These are phyloP conservation scores for Discoglossus pictus DNA, from an alignment of 2,797 vertebrate genomes.

Conservation along the genomic window DNA sequence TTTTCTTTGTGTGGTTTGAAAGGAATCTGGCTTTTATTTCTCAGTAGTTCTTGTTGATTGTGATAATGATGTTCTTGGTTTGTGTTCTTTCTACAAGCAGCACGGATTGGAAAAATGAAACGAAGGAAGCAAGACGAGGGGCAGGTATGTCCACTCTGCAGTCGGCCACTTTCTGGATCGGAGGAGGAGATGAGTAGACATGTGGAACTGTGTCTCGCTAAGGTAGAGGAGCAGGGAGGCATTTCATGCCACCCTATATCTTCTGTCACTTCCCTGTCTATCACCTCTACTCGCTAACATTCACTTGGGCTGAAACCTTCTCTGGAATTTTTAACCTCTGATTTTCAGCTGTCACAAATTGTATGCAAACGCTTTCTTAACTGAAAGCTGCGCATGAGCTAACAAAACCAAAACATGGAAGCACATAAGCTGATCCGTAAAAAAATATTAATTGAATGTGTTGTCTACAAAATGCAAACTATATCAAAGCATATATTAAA, in stretches of 20 bases:
- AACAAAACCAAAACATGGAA: too few relatives aligned
- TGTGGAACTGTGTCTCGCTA: constrained; percentile 99
- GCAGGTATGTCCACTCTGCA: constrained; percentile 99
- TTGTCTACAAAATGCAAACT: too few relatives aligned
- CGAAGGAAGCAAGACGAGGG: constrained; percentile 98
- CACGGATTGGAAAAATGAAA: constrained; percentile 99
- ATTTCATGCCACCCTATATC: constrained; percentile 47
- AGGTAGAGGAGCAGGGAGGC: constrained; percentile 86
- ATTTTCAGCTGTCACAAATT: too few relatives aligned
- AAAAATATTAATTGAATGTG: too few relatives aligned
- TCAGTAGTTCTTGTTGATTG: too few relatives aligned
- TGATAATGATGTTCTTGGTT: neutral
- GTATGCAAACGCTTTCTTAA: too few relatives aligned
- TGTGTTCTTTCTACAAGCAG: constrained; percentile 70
- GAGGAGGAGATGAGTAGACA: constrained; percentile 99
- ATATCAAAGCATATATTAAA: too few relatives aligned
- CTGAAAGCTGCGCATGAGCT: constrained; percentile 54
- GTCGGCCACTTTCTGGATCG: constrained; percentile 93
- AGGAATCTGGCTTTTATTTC: too few relatives aligned
- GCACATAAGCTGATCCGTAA: too few relatives aligned
- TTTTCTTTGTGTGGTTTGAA: too few relatives aligned
- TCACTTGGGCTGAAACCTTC: neutral
- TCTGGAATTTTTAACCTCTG: constrained; percentile 49
- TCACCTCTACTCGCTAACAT: constrained; percentile 51
- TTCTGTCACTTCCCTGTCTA: constrained; percentile 58